Evolutionary conservation across 2,888 invertebrate species (phyloP).

Genomic region (Lithosia quadra): DNA sequence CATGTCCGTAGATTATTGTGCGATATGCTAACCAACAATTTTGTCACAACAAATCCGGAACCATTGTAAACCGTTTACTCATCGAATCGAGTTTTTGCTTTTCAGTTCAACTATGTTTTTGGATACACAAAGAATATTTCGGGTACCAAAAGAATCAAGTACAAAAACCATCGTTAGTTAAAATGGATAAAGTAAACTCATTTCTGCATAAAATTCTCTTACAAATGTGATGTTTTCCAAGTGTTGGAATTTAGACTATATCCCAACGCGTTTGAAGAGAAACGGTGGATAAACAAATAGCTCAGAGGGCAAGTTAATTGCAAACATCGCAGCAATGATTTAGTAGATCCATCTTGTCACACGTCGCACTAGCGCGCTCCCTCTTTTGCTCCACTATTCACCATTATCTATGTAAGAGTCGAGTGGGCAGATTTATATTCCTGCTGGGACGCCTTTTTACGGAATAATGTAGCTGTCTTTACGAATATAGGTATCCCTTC

Average conservation of each 20-base stretch:
- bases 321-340: slow-evolving; percentile 65
- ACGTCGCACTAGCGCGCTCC: slow-evolving; percentile 39
- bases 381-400: slow-evolving; percentile 48
- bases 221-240: background rate
- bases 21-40: background rate
- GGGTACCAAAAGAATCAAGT: background rate
- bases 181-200: background rate
- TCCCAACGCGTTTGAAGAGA: slow-evolving; percentile 20
- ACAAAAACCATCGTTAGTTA: background rate
- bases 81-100: background rate
- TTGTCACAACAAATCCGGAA: background rate
- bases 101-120: background rate
- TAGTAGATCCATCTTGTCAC: slow-evolving; percentile 48
- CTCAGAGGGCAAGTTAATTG: slow-evolving; percentile 55
- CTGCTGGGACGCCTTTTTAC: slow-evolving; percentile 44
- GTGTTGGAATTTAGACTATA: background rate
- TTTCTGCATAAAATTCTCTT: background rate
- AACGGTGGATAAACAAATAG: slow-evolving; percentile 32
- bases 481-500: slow-evolving; percentile 45
- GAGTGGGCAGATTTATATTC: slow-evolving; percentile 53
- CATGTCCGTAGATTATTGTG: background rate
- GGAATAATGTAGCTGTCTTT: slow-evolving; percentile 47
- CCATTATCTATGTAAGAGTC: slow-evolving; percentile 55
- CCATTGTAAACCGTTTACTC: background rate
- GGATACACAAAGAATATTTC: background rate